Evolutionary conservation across 2,797 vertebrate species (phyloP), one percentile per base, ranked within the genome.

Genomic region (Orestias chungarensis): DNA sequence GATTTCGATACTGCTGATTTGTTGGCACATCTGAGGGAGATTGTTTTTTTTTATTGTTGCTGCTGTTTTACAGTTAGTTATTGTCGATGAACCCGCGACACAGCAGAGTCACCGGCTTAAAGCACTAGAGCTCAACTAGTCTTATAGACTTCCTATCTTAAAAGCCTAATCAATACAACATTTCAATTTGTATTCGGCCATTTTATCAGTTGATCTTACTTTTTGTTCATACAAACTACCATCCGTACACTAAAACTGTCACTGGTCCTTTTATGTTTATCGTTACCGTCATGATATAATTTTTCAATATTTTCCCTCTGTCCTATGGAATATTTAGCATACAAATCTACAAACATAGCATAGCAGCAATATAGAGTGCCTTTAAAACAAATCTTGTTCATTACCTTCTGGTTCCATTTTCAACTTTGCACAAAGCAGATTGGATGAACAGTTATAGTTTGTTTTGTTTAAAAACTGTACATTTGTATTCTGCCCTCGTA

Each of bases 21-120:
- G 25, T 40, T 43, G 15, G 38, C 6, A 66, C 31, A 69, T 25
- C 20, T 6, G 38, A 17, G 43, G 12, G 66, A 61, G 33, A 75
- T 54, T 68, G 55, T 40, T 11, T 9, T 54, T 20, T 18, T 1
- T 54, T 71, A 1, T 50, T 68, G 69, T 8, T 11, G 33, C 50
- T 11, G 49, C 73, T 64, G 35, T 68, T 38, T 44, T 2, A 25
- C 42, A 8, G 25, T 74, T 42, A 68, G 40, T 59, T 62, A 6
- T 31, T 33, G 23, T 10, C 14, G 49, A 11, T 50, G 25, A 50
- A 12, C n/a, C 6, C 14, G 11, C 27, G 10, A 64, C 18, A 35
- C 6, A 35, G 15, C 10, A 50, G 47, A 49, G 38, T 40, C 9
- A 40, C 38, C 38, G 9, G 38, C 38, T 40, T 38, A 38, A 38